These are phyloP conservation scores for Tenthredo livida DNA, from an alignment of 2,888 invertebrate species.

Conservation along the genomic window DNA sequence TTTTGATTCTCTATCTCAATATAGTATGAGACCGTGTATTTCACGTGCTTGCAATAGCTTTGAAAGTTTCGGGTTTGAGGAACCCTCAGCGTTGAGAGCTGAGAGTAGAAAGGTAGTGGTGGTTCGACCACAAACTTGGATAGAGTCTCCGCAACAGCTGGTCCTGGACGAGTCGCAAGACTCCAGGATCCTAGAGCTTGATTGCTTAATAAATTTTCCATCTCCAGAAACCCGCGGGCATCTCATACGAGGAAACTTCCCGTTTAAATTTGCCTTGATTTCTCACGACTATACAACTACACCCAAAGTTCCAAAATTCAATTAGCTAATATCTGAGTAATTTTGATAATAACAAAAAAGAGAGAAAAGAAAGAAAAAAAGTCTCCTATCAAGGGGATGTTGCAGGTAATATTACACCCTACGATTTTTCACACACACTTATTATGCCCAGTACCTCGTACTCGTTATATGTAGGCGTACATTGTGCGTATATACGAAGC, in stretches of 20 bases:
- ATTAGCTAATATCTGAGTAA: neutral
- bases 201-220: slow-evolving; percentile 39
- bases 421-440: neutral
- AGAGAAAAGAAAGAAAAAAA: neutral
- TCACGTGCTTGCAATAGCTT: slow-evolving; percentile 5
- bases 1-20: neutral
- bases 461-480: neutral
- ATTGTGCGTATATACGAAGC: neutral
- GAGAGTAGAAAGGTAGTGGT: neutral
- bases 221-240: neutral
- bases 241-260: neutral
- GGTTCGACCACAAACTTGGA: slow-evolving; percentile 40
- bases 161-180: slow-evolving; percentile 15
- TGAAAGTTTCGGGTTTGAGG: slow-evolving; percentile 29
- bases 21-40: neutral
- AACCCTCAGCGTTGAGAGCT: neutral
- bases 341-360: neutral
- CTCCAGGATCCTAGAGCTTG: neutral
- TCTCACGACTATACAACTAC: neutral
- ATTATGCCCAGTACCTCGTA: neutral
- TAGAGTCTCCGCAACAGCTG: slow-evolving; percentile 44
- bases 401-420: neutral
- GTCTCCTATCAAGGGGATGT: neutral
- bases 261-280: neutral
- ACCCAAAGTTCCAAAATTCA: neutral